A percentile compares a stretch with the other conserved stretches of the same genome.
phyloP scores from a whole-genome alignment of 2,888 invertebrate genomes.

The Venusia cambrica region DNA sequence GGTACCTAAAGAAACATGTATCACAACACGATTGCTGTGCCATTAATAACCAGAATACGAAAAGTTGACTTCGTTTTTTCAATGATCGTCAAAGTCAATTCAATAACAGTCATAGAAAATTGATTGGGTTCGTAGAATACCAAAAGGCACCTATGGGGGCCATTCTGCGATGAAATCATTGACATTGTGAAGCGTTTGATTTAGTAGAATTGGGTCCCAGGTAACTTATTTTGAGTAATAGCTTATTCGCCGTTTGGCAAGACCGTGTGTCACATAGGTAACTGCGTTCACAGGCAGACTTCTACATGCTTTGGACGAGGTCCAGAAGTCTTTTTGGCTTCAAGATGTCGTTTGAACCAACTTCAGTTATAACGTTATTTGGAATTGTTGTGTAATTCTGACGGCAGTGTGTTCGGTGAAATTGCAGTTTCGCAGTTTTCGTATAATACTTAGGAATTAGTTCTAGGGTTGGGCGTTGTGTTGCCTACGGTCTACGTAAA shows the following conservation, averaged over 20 bases:
- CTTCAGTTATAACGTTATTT: slow-evolving; percentile 50
- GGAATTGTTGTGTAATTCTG: slow-evolving; percentile 48
- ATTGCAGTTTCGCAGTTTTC: slow-evolving; percentile 23
- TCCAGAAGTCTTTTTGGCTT: slow-evolving; percentile 78
- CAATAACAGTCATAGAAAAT: too few species aligned
- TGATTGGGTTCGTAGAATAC: too few species aligned
- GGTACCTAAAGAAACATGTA: too few species aligned
- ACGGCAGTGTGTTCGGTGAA: slow-evolving; percentile 25
- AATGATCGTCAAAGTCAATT: too few species aligned
- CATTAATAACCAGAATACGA: too few species aligned
- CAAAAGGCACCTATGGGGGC: too few species aligned
- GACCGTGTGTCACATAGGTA: slow-evolving; percentile 44
- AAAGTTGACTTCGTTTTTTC: too few species aligned
- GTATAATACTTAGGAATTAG: slow-evolving; percentile 20
- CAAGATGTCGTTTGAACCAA: slow-evolving; percentile 70
- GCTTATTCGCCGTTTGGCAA: slow-evolving; percentile 3
- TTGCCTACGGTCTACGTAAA: too few species aligned
- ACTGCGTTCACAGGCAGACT: slow-evolving; percentile 49
- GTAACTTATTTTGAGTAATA: neutral
- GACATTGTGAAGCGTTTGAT: too few species aligned
- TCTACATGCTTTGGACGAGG: slow-evolving; percentile 63
- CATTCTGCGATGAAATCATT: too few species aligned
- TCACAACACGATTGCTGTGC: too few species aligned
- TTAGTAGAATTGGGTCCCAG: too few species aligned
- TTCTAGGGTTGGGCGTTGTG: slow-evolving; percentile 6